phyloP scores from a whole-genome alignment of 2,113 vertebrate genomes.

The Petrocephalus zakoni region DNA sequence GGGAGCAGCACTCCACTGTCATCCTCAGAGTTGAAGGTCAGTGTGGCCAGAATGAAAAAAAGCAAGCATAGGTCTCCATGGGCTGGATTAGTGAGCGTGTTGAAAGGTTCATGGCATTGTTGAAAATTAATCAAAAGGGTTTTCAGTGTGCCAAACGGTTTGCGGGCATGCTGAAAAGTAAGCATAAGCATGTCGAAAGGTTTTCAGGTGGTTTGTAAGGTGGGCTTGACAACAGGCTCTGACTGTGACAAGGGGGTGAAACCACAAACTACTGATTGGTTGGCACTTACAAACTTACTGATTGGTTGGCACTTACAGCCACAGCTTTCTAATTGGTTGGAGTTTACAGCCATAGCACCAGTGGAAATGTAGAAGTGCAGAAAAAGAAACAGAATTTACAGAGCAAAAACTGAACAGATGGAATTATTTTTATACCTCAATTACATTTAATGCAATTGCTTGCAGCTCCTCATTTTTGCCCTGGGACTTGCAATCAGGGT shows the following conservation, averaged over 20 bases:
- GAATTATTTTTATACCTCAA: background rate
- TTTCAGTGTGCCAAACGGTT: background rate
- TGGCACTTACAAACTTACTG: background rate
- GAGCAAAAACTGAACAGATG: background rate
- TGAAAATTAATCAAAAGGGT: no score
- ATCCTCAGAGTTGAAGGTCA: slow-evolving; percentile 37
- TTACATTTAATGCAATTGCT: background rate
- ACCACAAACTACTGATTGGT: background rate
- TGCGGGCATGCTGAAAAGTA: no score
- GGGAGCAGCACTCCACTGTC: slow-evolving; percentile 6
- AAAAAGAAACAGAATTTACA: background rate
- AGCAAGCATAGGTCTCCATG: background rate
- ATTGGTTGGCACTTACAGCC: background rate
- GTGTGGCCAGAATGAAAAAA: slow-evolving; percentile 17
- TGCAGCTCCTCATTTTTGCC: background rate
- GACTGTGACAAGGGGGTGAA: background rate
- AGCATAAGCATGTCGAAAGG: background rate
- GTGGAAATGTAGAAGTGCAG: background rate
- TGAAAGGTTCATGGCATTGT: no score
- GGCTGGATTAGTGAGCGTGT: background rate
- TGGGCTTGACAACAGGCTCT: background rate
- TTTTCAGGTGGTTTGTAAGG: background rate
- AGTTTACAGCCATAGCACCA: background rate
- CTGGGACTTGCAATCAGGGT: background rate
- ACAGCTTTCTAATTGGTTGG: background rate